Evolutionary conservation across 2,113 vertebrate species (phyloP).

Genomic region (Triplophysa siluroides): DNA sequence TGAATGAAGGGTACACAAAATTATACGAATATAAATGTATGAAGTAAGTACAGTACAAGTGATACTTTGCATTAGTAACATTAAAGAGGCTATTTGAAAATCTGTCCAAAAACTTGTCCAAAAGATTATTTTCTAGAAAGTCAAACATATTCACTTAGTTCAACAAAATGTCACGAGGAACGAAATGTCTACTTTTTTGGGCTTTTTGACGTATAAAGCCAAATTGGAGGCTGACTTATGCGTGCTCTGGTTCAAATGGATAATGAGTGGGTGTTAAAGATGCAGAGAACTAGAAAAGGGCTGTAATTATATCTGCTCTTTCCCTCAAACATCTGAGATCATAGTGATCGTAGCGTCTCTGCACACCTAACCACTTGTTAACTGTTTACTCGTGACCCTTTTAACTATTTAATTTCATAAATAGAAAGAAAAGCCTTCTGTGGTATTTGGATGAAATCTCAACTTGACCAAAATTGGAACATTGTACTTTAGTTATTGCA

Average conservation of each 20-base stretch:
- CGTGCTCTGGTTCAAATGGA: conserved; percentile 66
- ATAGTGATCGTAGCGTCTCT: conserved; percentile 65
- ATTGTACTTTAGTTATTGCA: conserved; percentile 23
- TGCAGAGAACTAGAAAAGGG: conserved; percentile 64
- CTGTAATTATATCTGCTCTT: conserved; percentile 70
- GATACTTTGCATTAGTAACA: too few species aligned
- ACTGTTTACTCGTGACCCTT: conserved; percentile 58
- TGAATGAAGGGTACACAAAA: too few species aligned
- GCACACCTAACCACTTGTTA: conserved; percentile 65
- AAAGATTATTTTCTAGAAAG: not conserved
- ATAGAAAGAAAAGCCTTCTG: conserved; percentile 49
- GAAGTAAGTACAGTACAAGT: too few species aligned
- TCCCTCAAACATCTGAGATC: conserved; percentile 61
- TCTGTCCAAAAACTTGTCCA: not conserved
- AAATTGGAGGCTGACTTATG: conserved; percentile 64
- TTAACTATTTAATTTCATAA: conserved; percentile 66
- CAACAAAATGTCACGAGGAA: conserved; percentile 33
- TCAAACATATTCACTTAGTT: conserved; percentile 35
- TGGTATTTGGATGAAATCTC: conserved; percentile 34
- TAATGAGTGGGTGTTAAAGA: conserved; percentile 74
- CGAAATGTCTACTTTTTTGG: not conserved
- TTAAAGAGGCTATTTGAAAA: too few species aligned
- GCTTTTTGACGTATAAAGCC: conserved; percentile 43
- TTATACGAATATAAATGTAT: too few species aligned
- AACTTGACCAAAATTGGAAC: conserved; percentile 30